Evolutionary conservation across 64 coral and sea anemone species (phyloP).

Genomic region (Dendronephthya gigantea): DNA sequence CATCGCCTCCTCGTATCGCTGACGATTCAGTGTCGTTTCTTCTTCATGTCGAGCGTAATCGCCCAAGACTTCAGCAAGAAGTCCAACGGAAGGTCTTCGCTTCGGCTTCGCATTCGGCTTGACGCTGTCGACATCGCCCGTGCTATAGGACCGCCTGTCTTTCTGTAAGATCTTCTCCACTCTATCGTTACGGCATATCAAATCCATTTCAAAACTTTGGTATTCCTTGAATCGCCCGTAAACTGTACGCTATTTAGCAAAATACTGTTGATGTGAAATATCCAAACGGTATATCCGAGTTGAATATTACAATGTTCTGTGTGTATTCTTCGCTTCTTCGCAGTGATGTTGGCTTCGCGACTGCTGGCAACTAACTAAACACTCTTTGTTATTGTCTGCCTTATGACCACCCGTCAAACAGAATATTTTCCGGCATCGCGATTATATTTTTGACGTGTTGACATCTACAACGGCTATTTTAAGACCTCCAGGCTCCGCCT

Average conservation of each 20-base stretch:
- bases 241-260: not conserved
- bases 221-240: not conserved
- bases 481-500: not conserved
- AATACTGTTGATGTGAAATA: no score
- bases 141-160: not conserved
- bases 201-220: not conserved
- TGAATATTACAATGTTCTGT: no score
- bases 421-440: not conserved
- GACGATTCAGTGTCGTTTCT: not conserved
- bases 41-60: constrained; percentile 1
- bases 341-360: not conserved
- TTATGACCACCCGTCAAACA: not conserved
- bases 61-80: not conserved
- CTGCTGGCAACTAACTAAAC: not conserved
- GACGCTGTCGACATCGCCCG: not conserved
- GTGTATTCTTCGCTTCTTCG: not conserved
- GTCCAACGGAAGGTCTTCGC: not conserved
- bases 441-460: not conserved
- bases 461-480: not conserved
- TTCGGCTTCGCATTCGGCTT: not conserved
- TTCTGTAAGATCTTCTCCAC: not conserved
- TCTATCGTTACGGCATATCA: not conserved
- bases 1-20: not conserved
- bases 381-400: not conserved
- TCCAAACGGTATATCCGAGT: no score